Evolutionary conservation across 2,113 vertebrate genomes (phyloP), one percentile per base, ranked within the genome.

Genomic region (Nymphicus hollandicus): DNA sequence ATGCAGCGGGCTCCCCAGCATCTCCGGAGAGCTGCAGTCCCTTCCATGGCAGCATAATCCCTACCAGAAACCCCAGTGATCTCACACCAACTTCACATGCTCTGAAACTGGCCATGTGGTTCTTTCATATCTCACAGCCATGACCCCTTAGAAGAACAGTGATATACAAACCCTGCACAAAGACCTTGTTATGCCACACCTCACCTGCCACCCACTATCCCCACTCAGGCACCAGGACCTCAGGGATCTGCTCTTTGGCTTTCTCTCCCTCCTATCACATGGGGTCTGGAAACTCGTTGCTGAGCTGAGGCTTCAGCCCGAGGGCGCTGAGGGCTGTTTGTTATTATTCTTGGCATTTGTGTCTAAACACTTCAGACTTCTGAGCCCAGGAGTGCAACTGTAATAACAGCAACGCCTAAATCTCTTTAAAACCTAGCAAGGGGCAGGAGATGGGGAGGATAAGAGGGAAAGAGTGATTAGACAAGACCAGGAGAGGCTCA

Each of bases 171-270:
- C 9, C 46, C 58, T 4, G 0, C 2, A 7, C 88, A 70, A 41
- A 65, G 41, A 24, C 15, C 55, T 81, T 2, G 3, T 2, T 37
- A 16, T 0, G 0, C 25, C 2, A 2, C 16, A 14, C 44, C 58
- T 65, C 1, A 0, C 53, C 73, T 60, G 17, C 9, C 31, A 15
- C 71, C 39, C 18, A 2, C 60, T 39, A 18, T 28, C 20, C 47
- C 31, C 2, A 2, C 35, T 71, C 31, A 50, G 25, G 29, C 39
- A 71, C 14, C 11, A 22, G 68, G 29, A 50, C 50, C 63, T 55
- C 5, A 1, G 43, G 10, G 22, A 7, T 46, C 22, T 28, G 19
- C 15, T 70, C 43, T 17, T 23, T 1, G 2, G 11, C 70, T 33
- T 33, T 64, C 47, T 73, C 37, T 44, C 15, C 8, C 65, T 49